Evolutionary conservation across 2,888 invertebrate species (phyloP).

Genomic region (Crossocerus cetratus): DNA sequence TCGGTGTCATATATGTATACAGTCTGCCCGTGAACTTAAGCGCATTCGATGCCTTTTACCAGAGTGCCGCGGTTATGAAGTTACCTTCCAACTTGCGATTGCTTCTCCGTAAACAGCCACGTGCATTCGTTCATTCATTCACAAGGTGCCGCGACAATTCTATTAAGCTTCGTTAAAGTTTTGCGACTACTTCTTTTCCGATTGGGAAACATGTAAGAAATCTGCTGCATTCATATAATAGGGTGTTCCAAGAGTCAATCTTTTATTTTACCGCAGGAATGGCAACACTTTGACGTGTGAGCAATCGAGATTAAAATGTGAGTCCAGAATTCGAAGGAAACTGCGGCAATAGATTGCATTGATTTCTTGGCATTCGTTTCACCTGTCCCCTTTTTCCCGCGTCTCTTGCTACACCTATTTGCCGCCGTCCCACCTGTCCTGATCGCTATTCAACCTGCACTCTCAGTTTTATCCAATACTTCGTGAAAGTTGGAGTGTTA

Average conservation of each 20-base stretch:
- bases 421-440: background rate
- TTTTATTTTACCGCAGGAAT: too few relatives aligned
- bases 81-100: constrained; percentile 17
- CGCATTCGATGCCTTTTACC: constrained; percentile 42
- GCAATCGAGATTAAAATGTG: too few relatives aligned
- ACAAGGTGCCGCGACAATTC: too few relatives aligned
- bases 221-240: constrained; percentile 27
- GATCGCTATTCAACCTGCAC: background rate
- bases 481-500: constrained; percentile 46
- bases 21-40: constrained; percentile 54
- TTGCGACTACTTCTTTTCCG: background rate
- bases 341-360: background rate
- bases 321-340: too few relatives aligned
- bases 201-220: constrained; percentile 4
- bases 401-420: background rate
- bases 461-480: constrained; percentile 18
- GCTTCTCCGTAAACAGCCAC: constrained; percentile 7
- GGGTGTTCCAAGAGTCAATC: constrained; percentile 3
- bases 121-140: constrained; percentile 16
- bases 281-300: too few relatives aligned
- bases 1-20: constrained; percentile 37
- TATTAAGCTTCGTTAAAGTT: constrained; percentile 11
- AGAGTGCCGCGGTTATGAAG: constrained; percentile 37
- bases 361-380: background rate
- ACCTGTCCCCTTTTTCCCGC: background rate